phyloP scores from a whole-genome alignment of 2,888 invertebrate species.

The Galerucella nymphaeae region DNA sequence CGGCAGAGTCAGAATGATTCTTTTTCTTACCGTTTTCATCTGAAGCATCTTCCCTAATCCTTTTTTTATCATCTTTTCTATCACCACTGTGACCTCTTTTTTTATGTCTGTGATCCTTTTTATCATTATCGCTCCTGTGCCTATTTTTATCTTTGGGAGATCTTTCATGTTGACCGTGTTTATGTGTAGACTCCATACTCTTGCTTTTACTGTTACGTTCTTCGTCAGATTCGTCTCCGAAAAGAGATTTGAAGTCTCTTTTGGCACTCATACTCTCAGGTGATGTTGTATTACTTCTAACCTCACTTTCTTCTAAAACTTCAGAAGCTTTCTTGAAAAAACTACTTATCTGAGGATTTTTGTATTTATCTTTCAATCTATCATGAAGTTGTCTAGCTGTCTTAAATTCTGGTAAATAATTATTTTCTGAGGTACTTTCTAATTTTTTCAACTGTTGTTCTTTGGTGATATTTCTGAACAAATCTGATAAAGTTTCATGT shows the following conservation, averaged over 20 bases:
- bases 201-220: conserved; percentile 50
- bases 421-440: conserved; percentile 27
- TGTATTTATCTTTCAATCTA: conserved; percentile 28
- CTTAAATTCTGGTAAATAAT: conserved; percentile 37
- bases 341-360: conserved; percentile 37
- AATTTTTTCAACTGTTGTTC: conserved; percentile 51
- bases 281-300: conserved; percentile 34
- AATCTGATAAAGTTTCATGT: conserved; percentile 67
- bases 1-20: not conserved
- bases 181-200: conserved; percentile 1
- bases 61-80: conserved; percentile 39
- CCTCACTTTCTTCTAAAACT: conserved; percentile 41
- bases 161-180: conserved; percentile 22
- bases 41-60: conserved; percentile 31
- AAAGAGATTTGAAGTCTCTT: conserved; percentile 64
- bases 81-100: conserved; percentile 38
- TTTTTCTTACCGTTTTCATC: conserved; percentile 14
- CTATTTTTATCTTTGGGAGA: conserved; percentile 24
- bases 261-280: conserved; percentile 32
- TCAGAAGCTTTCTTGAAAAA: conserved; percentile 38
- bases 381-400: conserved; percentile 47
- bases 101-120: conserved; percentile 25
- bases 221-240: conserved; percentile 68
- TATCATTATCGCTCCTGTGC: conserved; percentile 13
- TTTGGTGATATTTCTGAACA: conserved; percentile 64